Evolutionary conservation across 2,888 invertebrate genomes (phyloP).

Genomic region (Homarus gammarus): DNA sequence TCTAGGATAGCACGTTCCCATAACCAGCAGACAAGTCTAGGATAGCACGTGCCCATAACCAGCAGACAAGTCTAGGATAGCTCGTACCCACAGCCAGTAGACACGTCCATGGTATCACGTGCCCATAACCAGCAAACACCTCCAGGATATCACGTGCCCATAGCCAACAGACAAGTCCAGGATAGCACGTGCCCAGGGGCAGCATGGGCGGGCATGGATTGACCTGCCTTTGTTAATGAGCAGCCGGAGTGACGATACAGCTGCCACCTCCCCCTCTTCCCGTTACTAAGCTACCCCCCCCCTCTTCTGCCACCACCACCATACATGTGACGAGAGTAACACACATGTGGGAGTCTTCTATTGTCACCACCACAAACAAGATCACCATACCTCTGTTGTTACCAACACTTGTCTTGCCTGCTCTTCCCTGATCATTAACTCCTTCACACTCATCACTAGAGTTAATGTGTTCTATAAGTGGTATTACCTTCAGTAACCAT

Average conservation of each 20-base stretch:
- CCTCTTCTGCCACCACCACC: background rate
- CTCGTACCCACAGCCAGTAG: no score
- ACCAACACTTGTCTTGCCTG: no score
- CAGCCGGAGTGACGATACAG: constrained; percentile 36
- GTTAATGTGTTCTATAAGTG: no score
- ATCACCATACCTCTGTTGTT: no score
- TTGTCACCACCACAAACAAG: background rate
- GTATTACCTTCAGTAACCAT: background rate
- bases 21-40: no score
- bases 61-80: no score
- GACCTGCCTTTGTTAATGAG: constrained; percentile 61
- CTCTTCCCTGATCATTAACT: no score
- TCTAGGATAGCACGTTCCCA: constrained; percentile 41
- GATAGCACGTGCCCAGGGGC: constrained; percentile 39
- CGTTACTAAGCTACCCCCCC: background rate
- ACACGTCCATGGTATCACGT: background rate
- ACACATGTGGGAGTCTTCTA: no score
- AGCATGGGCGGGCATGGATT: constrained; percentile 15
- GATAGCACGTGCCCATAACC: no score
- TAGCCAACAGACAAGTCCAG: constrained; percentile 5
- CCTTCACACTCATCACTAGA: no score
- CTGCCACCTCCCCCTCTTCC: constrained; percentile 11
- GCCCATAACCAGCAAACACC: background rate
- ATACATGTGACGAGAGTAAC: background rate
- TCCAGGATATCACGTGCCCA: constrained; percentile 25